Conservation (phyloP, 2,797 vertebrate genomes). For the Furcifer pardalis region DNA sequence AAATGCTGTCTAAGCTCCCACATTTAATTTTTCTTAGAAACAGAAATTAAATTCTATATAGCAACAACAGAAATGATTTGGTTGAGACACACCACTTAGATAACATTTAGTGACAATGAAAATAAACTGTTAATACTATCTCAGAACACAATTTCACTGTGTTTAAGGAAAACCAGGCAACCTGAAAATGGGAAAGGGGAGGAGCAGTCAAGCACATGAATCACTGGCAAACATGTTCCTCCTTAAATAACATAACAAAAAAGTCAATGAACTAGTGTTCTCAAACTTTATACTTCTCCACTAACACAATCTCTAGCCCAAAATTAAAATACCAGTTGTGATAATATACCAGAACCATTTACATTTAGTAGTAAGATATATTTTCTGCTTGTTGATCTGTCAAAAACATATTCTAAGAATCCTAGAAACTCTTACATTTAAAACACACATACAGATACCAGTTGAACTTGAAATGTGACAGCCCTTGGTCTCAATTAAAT, state of each 20-base stretch:
- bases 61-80: slow-evolving; percentile 7
- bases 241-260: background rate
- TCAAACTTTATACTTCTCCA: background rate
- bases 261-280: background rate
- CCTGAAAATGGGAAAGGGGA: background rate
- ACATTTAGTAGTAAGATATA: too few relatives aligned
- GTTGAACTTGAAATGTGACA: too few relatives aligned
- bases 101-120: background rate
- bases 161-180: background rate
- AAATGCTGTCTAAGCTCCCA: background rate
- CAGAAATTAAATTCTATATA: slow-evolving; percentile 16
- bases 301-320: background rate
- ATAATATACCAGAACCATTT: background rate
- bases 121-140: background rate
- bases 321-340: background rate
- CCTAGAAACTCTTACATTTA: too few relatives aligned
- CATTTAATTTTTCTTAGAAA: slow-evolving; percentile 27
- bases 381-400: too few relatives aligned
- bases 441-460: too few relatives aligned
- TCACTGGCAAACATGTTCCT: background rate
- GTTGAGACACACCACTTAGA: background rate
- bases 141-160: background rate
- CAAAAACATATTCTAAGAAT: too few relatives aligned
- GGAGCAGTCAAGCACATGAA: too few relatives aligned
- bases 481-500: background rate